Conservation (phyloP, 2,888 invertebrate species). For the Phytoseiulus persimilis region DNA sequence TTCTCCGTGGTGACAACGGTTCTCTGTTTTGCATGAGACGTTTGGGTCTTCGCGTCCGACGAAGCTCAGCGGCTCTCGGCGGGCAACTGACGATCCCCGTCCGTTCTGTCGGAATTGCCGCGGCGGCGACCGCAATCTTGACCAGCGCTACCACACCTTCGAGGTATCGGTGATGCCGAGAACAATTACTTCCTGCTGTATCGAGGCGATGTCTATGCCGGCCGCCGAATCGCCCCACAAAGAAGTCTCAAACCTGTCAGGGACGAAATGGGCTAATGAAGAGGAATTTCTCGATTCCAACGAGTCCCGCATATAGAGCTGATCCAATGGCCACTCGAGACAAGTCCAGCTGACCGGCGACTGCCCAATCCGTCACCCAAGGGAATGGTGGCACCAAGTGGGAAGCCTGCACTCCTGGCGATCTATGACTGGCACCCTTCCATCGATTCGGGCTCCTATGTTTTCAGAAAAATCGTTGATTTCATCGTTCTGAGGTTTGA, state of each 20-base stretch:
- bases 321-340: neutral
- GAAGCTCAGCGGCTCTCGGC: too few species aligned
- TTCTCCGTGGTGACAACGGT: neutral
- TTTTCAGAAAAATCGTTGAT: neutral
- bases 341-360: neutral
- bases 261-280: neutral
- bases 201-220: neutral
- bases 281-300: neutral
- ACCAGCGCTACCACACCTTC: neutral
- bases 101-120: too few species aligned
- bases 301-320: neutral
- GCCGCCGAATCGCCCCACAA: neutral
- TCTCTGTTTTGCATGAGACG: too few species aligned
- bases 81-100: too few species aligned
- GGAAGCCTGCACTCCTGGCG: neutral
- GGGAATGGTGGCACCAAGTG: neutral
- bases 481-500: neutral
- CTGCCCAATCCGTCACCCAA: neutral
- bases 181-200: neutral
- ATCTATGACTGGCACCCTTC: neutral
- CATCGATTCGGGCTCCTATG: neutral
- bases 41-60: too few species aligned
- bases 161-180: neutral
- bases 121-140: too few species aligned
- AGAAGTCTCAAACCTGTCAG: neutral